These are phyloP conservation scores for Tachysurus fulvidraco DNA, from an alignment of 2,113 vertebrate genomes.

Conservation along the genomic window DNA sequence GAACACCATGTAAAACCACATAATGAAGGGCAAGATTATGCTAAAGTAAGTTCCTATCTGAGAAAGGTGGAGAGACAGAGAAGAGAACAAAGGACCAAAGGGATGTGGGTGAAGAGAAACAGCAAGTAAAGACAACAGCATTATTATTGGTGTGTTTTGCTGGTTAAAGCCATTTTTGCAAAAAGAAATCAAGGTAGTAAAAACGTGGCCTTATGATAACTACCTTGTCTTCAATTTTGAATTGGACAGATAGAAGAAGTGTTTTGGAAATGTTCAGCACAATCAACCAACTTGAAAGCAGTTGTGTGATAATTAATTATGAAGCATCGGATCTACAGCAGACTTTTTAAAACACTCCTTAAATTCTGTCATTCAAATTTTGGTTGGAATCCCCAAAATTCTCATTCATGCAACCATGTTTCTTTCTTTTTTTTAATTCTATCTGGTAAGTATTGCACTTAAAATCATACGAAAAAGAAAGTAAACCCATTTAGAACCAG, in stretches of 20 bases:
- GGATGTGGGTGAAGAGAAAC: neutral
- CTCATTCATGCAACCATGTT: neutral
- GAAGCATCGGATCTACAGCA: neutral
- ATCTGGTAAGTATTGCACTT: neutral
- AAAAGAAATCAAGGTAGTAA: neutral
- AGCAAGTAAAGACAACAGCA: neutral
- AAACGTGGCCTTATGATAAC: neutral
- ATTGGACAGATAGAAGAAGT: neutral
- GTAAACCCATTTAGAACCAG: neutral
- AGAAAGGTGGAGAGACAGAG: neutral
- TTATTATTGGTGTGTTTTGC: neutral
- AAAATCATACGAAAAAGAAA: neutral
- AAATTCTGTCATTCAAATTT: neutral
- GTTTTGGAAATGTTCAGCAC: too few relatives aligned
- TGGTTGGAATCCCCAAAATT: neutral
- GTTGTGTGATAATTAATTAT: neutral
- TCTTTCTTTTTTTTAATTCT: neutral
- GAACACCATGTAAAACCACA: constrained; percentile 24
- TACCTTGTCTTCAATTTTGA: neutral
- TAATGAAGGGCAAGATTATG: neutral
- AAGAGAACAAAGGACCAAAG: neutral
- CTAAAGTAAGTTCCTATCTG: neutral
- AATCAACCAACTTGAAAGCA: neutral
- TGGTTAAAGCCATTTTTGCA: constrained; percentile 7
- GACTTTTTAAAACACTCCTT: neutral